Conservation (phyloP, 2,888 invertebrate species). For the Dynastes hyllus region DNA sequence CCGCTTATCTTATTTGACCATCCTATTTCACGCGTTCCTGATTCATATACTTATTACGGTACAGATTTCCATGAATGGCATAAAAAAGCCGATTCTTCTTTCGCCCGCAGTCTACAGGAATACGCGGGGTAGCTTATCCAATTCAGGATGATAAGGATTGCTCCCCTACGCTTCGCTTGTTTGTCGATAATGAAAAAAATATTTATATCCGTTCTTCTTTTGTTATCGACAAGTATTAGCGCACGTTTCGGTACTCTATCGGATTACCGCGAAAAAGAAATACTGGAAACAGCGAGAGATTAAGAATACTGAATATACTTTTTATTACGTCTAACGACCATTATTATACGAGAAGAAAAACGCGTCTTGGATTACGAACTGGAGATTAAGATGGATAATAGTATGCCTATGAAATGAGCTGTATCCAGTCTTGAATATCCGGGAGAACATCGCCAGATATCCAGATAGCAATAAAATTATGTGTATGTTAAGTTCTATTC, state of each 20-base stretch:
- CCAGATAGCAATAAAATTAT: too few species aligned
- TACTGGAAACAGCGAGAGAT: neutral
- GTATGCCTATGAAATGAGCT: too few species aligned
- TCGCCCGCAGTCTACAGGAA: neutral
- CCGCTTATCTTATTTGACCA: too few species aligned
- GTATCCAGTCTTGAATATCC: too few species aligned
- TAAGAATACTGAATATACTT: slow-evolving; percentile 2
- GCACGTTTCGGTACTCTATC: neutral
- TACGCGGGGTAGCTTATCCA: neutral
- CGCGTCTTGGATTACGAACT: too few species aligned
- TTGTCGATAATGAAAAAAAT: slow-evolving; percentile 22
- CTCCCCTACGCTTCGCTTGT: neutral
- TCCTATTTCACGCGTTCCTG: neutral
- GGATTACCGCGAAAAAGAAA: neutral
- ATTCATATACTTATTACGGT: slow-evolving; percentile 1
- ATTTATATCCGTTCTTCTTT: neutral
- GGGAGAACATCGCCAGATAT: too few species aligned
- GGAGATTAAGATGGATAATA: too few species aligned
- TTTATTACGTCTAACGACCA: neutral
- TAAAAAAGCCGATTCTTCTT: neutral
- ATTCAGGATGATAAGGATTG: neutral
- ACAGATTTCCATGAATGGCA: neutral
- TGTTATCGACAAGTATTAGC: slow-evolving; percentile 14
- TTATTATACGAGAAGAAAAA: neutral
- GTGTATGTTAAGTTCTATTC: too few species aligned